Percentiles rank a stretch among this genome's conserved stretches.
Conservation (phyloP, 2,797 vertebrate species). For the Sternarchorhynchus goeldii region DNA sequence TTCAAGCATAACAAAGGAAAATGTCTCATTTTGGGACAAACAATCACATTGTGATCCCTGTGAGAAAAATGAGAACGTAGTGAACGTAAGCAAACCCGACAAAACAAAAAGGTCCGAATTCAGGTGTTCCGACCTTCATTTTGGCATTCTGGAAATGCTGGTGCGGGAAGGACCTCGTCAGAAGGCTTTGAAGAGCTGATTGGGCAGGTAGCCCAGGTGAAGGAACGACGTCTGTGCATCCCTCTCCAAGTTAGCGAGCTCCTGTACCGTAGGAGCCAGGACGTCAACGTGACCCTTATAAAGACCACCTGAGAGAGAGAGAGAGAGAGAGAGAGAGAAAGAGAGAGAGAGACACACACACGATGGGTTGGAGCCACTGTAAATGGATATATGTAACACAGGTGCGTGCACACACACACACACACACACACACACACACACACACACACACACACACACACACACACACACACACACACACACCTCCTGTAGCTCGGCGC, state of each 20-base stretch:
- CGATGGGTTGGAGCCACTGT: too few species aligned
- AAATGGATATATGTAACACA: too few species aligned
- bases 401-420: background rate
- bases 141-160: background rate
- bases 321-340: slow-evolving; percentile 40
- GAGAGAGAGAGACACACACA: slow-evolving; percentile 31
- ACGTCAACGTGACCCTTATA: slow-evolving; percentile 96
- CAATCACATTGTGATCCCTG: background rate
- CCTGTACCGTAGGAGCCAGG: slow-evolving; percentile 93
- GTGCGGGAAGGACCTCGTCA: slow-evolving; percentile 55
- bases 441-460: background rate
- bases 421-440: slow-evolving; percentile 66
- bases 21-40: background rate
- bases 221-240: slow-evolving; percentile 97
- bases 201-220: slow-evolving; percentile 92
- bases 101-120: background rate
- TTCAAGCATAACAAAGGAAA: background rate
- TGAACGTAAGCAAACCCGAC: background rate
- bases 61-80: background rate
- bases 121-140: background rate
- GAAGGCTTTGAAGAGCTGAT: slow-evolving; percentile 95
- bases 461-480: slow-evolving; percentile 8
- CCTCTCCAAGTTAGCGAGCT: slow-evolving; percentile 91
- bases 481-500: slow-evolving; percentile 84
- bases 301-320: slow-evolving; percentile 78